Evolutionary conservation across 2,888 invertebrate species (phyloP).

Genomic region (Lasioglossum calceatum): DNA sequence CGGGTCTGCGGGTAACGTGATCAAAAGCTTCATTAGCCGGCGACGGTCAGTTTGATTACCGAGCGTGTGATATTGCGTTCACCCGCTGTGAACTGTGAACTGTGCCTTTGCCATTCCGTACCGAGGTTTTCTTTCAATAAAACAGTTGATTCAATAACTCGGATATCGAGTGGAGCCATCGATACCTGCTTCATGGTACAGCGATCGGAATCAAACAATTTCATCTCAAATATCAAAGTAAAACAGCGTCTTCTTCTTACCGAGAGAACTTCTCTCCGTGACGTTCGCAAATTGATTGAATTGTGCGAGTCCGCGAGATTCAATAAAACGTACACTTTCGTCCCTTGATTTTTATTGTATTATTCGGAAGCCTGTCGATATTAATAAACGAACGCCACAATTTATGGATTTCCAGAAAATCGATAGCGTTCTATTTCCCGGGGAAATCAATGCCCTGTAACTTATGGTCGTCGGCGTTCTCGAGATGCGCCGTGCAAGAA

Average conservation of each 20-base stretch:
- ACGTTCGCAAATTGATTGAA: not conserved
- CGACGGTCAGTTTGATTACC: constrained; percentile 52
- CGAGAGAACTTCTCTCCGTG: not conserved
- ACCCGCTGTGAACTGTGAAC: constrained; percentile 25
- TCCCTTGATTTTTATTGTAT: not conserved
- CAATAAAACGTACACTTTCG: not conserved
- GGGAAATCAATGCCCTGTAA: not conserved
- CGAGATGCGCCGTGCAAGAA: not conserved
- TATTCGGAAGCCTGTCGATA: not conserved
- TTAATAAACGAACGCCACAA: not conserved
- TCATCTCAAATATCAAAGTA: not conserved
- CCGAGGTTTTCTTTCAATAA: not conserved
- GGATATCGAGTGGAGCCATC: not conserved
- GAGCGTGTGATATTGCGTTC: constrained; percentile 7
- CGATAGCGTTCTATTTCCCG: not conserved
- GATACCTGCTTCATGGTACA: not conserved
- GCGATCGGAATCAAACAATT: not conserved
- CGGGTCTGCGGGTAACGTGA: constrained; percentile 39
- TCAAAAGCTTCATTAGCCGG: constrained; percentile 64
- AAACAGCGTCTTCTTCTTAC: not conserved
- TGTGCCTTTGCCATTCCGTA: not conserved
- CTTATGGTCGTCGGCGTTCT: not conserved
- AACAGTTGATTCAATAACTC: not conserved
- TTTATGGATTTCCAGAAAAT: not conserved
- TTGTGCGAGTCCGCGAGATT: not conserved